Evolutionary conservation across 2,888 invertebrate species (phyloP).

Genomic region (Tiphia femorata): DNA sequence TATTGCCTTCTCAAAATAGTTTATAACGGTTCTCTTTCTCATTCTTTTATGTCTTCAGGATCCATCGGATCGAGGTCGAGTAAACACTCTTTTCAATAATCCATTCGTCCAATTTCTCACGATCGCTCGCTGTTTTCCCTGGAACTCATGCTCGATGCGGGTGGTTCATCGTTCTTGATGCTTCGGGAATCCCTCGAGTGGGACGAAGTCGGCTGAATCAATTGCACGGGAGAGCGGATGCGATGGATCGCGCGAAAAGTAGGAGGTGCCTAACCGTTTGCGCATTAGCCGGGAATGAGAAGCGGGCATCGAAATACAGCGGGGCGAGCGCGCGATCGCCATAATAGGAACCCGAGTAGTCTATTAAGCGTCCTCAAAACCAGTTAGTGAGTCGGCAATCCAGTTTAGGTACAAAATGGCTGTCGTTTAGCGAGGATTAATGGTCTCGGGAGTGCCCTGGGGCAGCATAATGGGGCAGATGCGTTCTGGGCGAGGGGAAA

Average conservation of each 20-base stretch:
- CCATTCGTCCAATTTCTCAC: too few species aligned
- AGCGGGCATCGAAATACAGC: conserved; percentile 61
- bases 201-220: too few species aligned
- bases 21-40: too few species aligned
- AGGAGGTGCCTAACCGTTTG: conserved; percentile 32
- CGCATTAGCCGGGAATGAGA: conserved; percentile 52
- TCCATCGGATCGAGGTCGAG: too few species aligned
- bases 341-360: conserved; percentile 65
- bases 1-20: too few species aligned
- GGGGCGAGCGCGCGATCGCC: conserved; percentile 53
- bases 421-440: conserved; percentile 70
- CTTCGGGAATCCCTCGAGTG: too few species aligned
- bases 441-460: conserved; percentile 64
- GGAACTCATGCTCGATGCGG: too few species aligned
- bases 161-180: too few species aligned
- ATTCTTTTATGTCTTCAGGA: too few species aligned
- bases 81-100: too few species aligned
- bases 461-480: conserved; percentile 64
- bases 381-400: conserved; percentile 69
- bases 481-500: conserved; percentile 43
- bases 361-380: conserved; percentile 68
- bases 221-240: conserved; percentile 1
- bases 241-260: conserved; percentile 6
- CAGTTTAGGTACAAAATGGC: conserved; percentile 70
- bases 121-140: too few species aligned